phyloP scores from a whole-genome alignment of 2,888 invertebrate genomes.

The Drosophila seclusa region DNA sequence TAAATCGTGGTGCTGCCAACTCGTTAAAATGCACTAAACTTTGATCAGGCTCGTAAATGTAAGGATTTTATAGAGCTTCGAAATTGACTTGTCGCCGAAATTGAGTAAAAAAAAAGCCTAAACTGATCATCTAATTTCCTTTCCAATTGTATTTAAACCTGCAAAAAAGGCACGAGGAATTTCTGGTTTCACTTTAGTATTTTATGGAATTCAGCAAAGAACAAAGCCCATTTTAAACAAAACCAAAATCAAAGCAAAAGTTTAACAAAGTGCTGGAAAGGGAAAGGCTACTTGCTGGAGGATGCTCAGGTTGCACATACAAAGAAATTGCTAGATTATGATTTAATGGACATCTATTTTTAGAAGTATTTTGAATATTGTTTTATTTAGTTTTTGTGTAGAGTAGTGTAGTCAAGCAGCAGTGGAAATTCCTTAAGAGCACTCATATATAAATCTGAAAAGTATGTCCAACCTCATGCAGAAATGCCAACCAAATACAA shows the following conservation, averaged over 20 bases:
- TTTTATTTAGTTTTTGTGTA: not conserved
- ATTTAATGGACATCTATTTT: not conserved
- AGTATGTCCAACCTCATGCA: not conserved
- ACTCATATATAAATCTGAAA: conserved; percentile 1
- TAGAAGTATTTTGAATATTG: not conserved
- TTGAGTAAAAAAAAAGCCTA: conserved; percentile 14
- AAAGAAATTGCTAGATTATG: not conserved
- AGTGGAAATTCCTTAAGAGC: conserved; percentile 2
- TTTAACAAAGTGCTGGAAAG: not conserved
- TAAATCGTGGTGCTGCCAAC: conserved; percentile 30
- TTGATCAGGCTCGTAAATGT: conserved; percentile 44
- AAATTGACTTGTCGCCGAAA: conserved; percentile 28
- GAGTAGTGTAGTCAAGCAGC: not conserved
- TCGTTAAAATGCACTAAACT: conserved; percentile 46
- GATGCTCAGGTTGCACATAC: not conserved
- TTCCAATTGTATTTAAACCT: not conserved
- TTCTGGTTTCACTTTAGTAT: not conserved
- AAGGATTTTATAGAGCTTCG: conserved; percentile 36
- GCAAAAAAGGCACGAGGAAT: not conserved
- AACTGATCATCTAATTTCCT: not conserved
- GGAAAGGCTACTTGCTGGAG: not conserved
- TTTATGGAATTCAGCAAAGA: not conserved
- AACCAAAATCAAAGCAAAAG: not conserved
- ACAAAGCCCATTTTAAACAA: not conserved
- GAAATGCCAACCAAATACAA: conserved; percentile 9